A percentile compares a stretch with the other conserved stretches of the same genome.
phyloP scores from a whole-genome alignment of 2,888 invertebrate genomes.

The Tachina lurida region DNA sequence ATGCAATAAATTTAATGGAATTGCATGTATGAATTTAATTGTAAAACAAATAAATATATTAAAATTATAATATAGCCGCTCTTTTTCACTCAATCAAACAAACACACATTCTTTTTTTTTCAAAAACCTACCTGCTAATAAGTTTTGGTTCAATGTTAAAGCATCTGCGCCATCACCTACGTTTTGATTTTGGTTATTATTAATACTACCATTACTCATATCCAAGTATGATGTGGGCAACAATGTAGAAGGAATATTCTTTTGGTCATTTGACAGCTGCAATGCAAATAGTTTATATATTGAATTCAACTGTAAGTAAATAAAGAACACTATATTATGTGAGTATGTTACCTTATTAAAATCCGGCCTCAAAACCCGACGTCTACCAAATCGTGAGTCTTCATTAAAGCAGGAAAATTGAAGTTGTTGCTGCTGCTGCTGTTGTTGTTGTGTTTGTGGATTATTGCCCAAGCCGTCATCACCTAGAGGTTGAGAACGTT shows the following conservation, averaged over 20 bases:
- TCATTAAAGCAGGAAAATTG: conserved; percentile 74
- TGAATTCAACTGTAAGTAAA: neutral
- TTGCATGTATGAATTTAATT: neutral
- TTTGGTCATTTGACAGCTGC: conserved; percentile 75
- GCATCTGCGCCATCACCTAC: conserved; percentile 68
- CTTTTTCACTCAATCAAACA: too few species aligned
- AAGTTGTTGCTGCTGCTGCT: conserved; percentile 68
- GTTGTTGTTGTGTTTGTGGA: conserved; percentile 50
- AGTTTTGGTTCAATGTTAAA: conserved; percentile 65
- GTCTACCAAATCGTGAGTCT: conserved; percentile 77
- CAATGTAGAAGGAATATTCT: conserved; percentile 73
- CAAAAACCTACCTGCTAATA: conserved; percentile 66
- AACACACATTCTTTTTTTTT: too few species aligned
- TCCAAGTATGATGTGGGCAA: conserved; percentile 73
- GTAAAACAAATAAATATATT: neutral
- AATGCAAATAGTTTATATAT: conserved; percentile 58
- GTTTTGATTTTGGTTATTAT: conserved; percentile 64
- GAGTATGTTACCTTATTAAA: conserved; percentile 76
- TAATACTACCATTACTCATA: conserved; percentile 65
- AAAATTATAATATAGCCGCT: neutral
- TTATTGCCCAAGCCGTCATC: conserved; percentile 79
- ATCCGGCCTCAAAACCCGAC: conserved; percentile 79
- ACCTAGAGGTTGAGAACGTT: conserved; percentile 83
- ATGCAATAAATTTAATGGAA: neutral
- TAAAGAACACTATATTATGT: neutral